Percentiles rank a stretch among this genome's conserved stretches.
Conservation (phyloP, 2,113 vertebrate genomes). For the Corythornis cristatus region DNA sequence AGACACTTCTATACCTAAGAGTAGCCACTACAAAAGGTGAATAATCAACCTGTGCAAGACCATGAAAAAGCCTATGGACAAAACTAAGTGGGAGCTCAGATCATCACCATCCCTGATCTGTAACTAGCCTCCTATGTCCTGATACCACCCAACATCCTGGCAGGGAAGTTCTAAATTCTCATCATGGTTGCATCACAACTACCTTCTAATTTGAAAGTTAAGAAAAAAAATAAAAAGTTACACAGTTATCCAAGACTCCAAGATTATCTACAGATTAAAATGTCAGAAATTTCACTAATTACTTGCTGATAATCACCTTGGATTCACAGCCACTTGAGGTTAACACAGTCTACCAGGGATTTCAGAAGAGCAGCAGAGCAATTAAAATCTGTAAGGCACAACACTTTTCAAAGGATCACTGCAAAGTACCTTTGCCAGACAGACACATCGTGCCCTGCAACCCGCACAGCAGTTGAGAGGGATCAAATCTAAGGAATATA, state of each 20-base stretch:
- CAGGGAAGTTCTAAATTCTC: neutral
- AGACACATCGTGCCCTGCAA: neutral
- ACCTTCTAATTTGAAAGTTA: neutral
- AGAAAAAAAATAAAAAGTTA: neutral
- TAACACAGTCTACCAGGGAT: neutral
- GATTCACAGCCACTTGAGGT: neutral
- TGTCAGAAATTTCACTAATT: rapidly evolving
- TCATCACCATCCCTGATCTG: neutral
- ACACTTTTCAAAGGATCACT: neutral
- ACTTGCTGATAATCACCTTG: neutral
- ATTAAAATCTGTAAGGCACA: neutral
- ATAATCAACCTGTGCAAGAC: neutral
- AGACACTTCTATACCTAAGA: neutral
- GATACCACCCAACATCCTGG: neutral
- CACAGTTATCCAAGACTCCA: neutral
- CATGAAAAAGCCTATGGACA: neutral
- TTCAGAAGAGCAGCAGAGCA: neutral
- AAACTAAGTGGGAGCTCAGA: neutral
- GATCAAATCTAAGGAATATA: neutral
- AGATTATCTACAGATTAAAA: neutral
- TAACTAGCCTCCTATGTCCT: neutral
- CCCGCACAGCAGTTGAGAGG: neutral
- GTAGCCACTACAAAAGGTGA: neutral
- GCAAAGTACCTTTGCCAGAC: neutral
- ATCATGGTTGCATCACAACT: neutral